These are phyloP conservation scores for Hylyphantes graminicola DNA, from an alignment of 1,140 invertebrate species.

Conservation along the genomic window DNA sequence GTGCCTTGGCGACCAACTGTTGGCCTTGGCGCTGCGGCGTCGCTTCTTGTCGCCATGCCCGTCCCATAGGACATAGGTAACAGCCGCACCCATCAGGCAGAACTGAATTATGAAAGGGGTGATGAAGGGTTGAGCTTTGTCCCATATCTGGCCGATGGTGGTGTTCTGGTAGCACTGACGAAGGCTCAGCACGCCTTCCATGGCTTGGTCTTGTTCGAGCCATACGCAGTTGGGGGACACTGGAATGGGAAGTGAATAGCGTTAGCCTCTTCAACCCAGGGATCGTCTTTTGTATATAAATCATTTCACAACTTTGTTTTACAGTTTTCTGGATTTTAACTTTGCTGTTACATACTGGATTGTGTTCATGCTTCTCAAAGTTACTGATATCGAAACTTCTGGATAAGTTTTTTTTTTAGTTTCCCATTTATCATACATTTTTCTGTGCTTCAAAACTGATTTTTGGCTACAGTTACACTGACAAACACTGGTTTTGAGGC, in stretches of 20 bases:
- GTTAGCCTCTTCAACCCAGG: neutral
- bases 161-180: conserved; percentile 74
- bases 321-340: no score
- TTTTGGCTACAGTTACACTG: no score
- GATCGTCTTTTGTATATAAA: no score
- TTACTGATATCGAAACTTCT: no score
- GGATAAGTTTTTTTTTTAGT: no score
- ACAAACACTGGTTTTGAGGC: no score
- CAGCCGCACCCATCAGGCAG: conserved; percentile 74
- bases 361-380: no score
- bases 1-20: conserved; percentile 4
- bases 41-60: neutral
- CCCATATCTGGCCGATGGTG: conserved; percentile 74
- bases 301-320: no score
- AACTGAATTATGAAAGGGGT: conserved; percentile 74
- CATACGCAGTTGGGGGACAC: conserved; percentile 60
- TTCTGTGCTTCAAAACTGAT: no score
- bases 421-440: no score
- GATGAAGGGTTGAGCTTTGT: conserved; percentile 74
- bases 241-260: conserved; percentile 29
- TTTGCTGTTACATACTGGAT: no score
- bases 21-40: conserved; percentile 69
- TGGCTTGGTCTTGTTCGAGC: conserved; percentile 65
- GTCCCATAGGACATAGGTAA: conserved; percentile 75
- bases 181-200: conserved; percentile 72